These are phyloP conservation scores for Bombyx mandarina DNA, from an alignment of 1,140 invertebrate species.

Conservation along the genomic window DNA sequence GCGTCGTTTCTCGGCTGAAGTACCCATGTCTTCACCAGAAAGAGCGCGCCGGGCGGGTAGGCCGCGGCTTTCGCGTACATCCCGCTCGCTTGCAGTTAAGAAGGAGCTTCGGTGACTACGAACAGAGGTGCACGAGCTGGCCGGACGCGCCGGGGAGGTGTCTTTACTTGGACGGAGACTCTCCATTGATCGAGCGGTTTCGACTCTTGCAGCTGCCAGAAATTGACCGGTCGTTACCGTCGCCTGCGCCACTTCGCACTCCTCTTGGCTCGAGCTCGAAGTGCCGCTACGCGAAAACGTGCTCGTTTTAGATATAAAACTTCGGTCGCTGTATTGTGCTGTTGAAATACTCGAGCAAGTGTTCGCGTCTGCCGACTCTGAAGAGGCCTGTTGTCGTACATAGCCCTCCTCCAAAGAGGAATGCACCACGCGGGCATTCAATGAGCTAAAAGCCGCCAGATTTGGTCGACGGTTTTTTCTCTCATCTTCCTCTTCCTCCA, in stretches of 20 bases:
- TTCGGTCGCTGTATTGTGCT: conserved; percentile 64
- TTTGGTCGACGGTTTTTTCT: conserved; percentile 46
- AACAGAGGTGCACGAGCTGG: conserved; percentile 62
- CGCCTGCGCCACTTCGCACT: conserved; percentile 73
- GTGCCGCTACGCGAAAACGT: conserved; percentile 75
- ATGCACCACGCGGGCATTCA: conserved; percentile 54
- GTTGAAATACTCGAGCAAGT: conserved; percentile 54
- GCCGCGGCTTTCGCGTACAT: conserved; percentile 75
- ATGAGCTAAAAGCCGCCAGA: conserved; percentile 48
- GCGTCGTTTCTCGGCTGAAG: conserved; percentile 74
- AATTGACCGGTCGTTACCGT: conserved; percentile 70
- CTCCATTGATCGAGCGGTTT: conserved; percentile 80
- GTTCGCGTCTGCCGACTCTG: conserved; percentile 57
- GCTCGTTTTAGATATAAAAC: conserved; percentile 71
- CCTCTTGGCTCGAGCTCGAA: conserved; percentile 80
- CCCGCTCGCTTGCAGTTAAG: conserved; percentile 75
- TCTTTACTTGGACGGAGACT: conserved; percentile 73
- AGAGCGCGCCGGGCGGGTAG: conserved; percentile 72
- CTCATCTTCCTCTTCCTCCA: conserved; percentile 75
- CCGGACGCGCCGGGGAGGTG: conserved; percentile 54
- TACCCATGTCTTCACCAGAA: conserved; percentile 73
- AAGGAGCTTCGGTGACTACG: conserved; percentile 69
- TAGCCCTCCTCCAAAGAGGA: conserved; percentile 46
- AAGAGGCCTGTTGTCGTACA: conserved; percentile 44
- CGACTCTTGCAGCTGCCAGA: conserved; percentile 72